Conservation (phyloP, 2,797 vertebrate species). For the Pseudochirops corinnae region DNA sequence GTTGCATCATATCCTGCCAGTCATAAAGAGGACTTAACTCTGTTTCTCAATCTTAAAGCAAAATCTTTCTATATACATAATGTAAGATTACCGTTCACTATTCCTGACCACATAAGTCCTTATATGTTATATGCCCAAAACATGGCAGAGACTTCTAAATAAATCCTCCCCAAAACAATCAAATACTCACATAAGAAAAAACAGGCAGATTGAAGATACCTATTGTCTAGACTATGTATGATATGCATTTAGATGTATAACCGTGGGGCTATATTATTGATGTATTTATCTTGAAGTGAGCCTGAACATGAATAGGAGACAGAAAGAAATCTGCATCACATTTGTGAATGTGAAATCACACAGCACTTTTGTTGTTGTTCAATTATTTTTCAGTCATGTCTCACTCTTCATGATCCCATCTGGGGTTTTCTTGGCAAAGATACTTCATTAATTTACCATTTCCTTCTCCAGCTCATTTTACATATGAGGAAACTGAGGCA, state of each 20-base stretch:
- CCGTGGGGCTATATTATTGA: neutral
- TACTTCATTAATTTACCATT: neutral
- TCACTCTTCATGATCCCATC: neutral
- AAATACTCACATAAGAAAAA: neutral
- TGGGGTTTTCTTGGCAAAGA: neutral
- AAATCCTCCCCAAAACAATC: neutral
- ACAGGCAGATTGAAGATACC: neutral
- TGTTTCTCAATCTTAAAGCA: neutral
- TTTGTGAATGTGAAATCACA: too few species aligned
- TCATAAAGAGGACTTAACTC: neutral
- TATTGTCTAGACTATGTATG: neutral
- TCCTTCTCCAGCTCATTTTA: neutral
- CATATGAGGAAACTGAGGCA: neutral
- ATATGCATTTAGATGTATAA: neutral
- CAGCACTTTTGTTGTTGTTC: neutral
- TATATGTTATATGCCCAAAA: neutral
- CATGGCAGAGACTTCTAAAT: neutral
- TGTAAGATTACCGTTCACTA: neutral
- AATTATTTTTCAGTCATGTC: neutral
- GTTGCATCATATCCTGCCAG: neutral
- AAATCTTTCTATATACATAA: neutral
- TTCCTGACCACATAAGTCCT: neutral
- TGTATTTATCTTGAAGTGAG: neutral
- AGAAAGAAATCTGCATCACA: neutral
- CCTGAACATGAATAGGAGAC: neutral